These are phyloP conservation scores for human (Homo sapiens) DNA, from an alignment of 2,113 vertebrate genomes.

Conservation along the genomic window DNA sequence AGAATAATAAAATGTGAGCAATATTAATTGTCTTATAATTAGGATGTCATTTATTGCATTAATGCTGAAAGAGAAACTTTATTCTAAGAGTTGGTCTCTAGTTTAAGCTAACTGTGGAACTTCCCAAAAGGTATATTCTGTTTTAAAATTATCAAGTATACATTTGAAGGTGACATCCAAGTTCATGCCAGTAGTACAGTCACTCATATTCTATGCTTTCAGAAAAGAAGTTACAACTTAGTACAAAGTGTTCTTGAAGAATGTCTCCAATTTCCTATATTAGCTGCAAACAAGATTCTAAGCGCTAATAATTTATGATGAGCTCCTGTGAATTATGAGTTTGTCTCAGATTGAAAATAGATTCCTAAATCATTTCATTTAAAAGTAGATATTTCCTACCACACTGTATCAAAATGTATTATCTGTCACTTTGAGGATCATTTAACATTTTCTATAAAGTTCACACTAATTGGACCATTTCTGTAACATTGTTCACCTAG, in stretches of 20 bases:
- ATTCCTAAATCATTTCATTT: conserved; percentile 55
- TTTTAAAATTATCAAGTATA: conserved; percentile 32
- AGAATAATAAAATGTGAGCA: not conserved
- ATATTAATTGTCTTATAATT: not conserved
- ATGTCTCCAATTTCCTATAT: conserved; percentile 45
- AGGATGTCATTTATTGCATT: not conserved
- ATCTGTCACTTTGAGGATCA: conserved; percentile 61
- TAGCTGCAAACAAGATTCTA: conserved; percentile 58
- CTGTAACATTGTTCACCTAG: not conserved
- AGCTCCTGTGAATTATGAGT: conserved; percentile 63
- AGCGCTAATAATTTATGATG: conserved; percentile 54
- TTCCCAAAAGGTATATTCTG: conserved; percentile 35
- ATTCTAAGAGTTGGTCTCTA: not conserved
- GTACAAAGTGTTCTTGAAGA: conserved; percentile 52
- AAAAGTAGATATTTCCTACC: conserved; percentile 61
- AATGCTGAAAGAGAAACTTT: not conserved
- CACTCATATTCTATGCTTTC: conserved; percentile 16
- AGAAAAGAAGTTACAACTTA: conserved; percentile 49
- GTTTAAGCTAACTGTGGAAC: not conserved
- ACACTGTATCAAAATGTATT: conserved; percentile 53
- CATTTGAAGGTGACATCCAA: conserved; percentile 26
- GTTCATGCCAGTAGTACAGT: not conserved
- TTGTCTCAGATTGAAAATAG: conserved; percentile 52
- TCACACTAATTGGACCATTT: not conserved
- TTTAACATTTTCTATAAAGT: conserved; percentile 49